These are phyloP conservation scores for Diabrotica balteata DNA, from an alignment of 2,888 invertebrate species.

Conservation along the genomic window DNA sequence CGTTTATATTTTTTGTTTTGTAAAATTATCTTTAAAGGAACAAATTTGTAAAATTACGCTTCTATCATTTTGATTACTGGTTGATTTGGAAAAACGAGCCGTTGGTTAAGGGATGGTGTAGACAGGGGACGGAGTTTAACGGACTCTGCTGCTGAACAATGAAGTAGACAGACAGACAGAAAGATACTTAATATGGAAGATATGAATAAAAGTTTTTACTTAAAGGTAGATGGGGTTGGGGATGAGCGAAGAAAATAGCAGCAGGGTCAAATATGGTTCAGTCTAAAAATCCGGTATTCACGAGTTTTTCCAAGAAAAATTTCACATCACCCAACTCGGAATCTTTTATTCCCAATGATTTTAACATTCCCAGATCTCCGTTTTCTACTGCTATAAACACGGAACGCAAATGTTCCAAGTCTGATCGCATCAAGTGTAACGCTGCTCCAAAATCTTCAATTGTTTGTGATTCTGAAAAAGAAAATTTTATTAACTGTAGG, in stretches of 20 bases:
- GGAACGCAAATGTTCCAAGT: slow-evolving; percentile 89
- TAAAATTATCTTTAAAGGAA: too few relatives aligned
- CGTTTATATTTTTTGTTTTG: too few relatives aligned
- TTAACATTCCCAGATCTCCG: slow-evolving; percentile 92
- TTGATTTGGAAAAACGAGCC: not conserved
- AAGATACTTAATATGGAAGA: slow-evolving; percentile 52
- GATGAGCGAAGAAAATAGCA: slow-evolving; percentile 74
- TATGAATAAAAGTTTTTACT: slow-evolving; percentile 76
- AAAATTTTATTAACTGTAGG: not conserved
- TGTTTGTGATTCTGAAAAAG: slow-evolving; percentile 84
- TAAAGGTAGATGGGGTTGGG: slow-evolving; percentile 68
- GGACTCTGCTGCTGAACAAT: slow-evolving; percentile 58
- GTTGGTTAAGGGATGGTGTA: slow-evolving; percentile 40
- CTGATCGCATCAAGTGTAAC: slow-evolving; percentile 83
- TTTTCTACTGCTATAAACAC: slow-evolving; percentile 96
- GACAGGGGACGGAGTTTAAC: slow-evolving; percentile 52
- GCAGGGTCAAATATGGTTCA: slow-evolving; percentile 66
- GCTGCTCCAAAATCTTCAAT: slow-evolving; percentile 94
- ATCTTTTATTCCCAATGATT: slow-evolving; percentile 93
- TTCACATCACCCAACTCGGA: slow-evolving; percentile 94
- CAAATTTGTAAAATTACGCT: too few relatives aligned
- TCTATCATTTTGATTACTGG: too few relatives aligned
- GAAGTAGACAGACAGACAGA: slow-evolving; percentile 40
- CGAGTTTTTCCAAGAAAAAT: slow-evolving; percentile 94
- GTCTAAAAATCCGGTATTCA: slow-evolving; percentile 95